Evolutionary conservation across 2,888 invertebrate species (phyloP), one percentile per base, ranked within the genome.

Genomic region (Stenodera caucasica): DNA sequence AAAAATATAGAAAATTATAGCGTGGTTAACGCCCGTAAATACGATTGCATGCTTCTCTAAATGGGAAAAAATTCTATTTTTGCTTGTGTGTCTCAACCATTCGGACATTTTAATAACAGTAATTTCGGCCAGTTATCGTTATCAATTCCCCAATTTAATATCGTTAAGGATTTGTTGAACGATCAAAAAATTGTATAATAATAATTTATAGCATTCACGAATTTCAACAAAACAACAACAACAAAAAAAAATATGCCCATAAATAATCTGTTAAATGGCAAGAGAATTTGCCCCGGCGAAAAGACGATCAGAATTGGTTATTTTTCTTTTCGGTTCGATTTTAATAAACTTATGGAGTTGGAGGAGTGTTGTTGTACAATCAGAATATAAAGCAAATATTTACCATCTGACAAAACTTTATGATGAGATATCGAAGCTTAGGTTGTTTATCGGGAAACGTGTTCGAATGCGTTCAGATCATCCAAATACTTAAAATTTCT

Each of bases 41-140:
- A n/a, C 35, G 11, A 35, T 63, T 57, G 63, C 71, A 66, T 73
- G 73, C 66, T 60, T 61, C 40, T 35, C 49, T 61, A 59, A 66
- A 64, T 70, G n/a, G n/a, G n/a, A n/a, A n/a, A n/a, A n/a, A n/a
- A n/a, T n/a, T n/a, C n/a, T n/a, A n/a, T n/a, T n/a, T n/a, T n/a
- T n/a, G n/a, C n/a, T n/a, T 71, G 71, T 76, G 70, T 72, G 74
- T 72, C 75, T 73, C 73, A 71, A 69, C 72, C 69, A 65, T 68
- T 75, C 73, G 75, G 75, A 75, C 76, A 74, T 73, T 74, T 73
- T 77, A 76, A 77, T 77, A 76, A 77, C 73, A 66, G 75, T 75
- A 72, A 74, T 77, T 76, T 72, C 59, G 67, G 68, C 74, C n/a
- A 73, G 69, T 74, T 75, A 74, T 77, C 73, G 74, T 70, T 70